Percentiles rank a stretch among this genome's conserved stretches.
phyloP scores from a whole-genome alignment of 2,113 vertebrate genomes.

The Nerophis ophidion region DNA sequence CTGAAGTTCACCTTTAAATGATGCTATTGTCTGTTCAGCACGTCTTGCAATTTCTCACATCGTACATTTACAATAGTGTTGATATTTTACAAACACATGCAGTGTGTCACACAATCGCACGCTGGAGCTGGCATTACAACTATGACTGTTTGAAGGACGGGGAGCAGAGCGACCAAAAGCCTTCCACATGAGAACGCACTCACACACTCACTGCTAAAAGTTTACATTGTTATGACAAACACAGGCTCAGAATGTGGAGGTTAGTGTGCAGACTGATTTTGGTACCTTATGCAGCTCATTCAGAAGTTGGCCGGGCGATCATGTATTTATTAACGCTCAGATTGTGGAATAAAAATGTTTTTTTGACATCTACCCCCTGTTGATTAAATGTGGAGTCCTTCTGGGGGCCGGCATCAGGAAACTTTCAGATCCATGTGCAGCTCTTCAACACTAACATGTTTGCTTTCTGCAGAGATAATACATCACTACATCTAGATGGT shows the following conservation, averaged over 20 bases:
- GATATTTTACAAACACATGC: slow-evolving; percentile 27
- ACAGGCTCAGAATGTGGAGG: slow-evolving; percentile 18
- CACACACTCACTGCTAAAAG: slow-evolving; percentile 34
- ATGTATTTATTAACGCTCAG: slow-evolving; percentile 86
- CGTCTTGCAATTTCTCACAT: slow-evolving; percentile 44
- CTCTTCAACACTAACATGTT: slow-evolving; percentile 21
- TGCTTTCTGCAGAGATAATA: slow-evolving; percentile 15
- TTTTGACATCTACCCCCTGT: slow-evolving; percentile 29
- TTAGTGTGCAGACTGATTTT: slow-evolving; percentile 21
- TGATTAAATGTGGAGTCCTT: slow-evolving; percentile 22
- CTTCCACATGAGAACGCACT: slow-evolving; percentile 46
- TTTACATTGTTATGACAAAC: slow-evolving; percentile 64
- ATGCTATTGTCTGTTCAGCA: slow-evolving; percentile 43
- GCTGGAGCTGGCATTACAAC: slow-evolving; percentile 42
- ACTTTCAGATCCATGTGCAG: slow-evolving; percentile 23
- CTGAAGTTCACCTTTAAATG: slow-evolving; percentile 22
- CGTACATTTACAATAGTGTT: slow-evolving; percentile 42
- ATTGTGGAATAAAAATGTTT: slow-evolving; percentile 67
- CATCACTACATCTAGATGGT: slow-evolving; percentile 30
- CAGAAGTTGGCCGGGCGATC: slow-evolving; percentile 36
- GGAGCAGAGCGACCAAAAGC: slow-evolving; percentile 58
- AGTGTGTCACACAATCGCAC: slow-evolving; percentile 24
- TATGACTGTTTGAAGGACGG: slow-evolving; percentile 50
- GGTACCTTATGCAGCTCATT: slow-evolving; percentile 32
- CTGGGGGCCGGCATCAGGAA: not conserved